Base-by-base conservation (phyloP, 1,140 invertebrate genomes). In the Neomicropteryx cornuta region DNA sequence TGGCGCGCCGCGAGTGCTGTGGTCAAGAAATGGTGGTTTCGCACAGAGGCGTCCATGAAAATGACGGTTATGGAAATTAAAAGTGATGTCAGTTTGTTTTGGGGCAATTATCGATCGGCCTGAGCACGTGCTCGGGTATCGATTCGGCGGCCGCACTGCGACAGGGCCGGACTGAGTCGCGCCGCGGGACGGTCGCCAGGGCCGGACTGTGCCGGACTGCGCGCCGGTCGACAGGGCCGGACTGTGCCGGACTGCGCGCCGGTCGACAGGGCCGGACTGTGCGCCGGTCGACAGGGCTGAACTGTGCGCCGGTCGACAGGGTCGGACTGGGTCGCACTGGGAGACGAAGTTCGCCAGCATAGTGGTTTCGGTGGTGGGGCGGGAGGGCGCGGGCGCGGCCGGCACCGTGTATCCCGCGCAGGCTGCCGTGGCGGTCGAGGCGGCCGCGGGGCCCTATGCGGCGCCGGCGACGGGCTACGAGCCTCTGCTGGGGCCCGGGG, bases 61-160 rank as follows among this genome's bases (percentile, higher is more conserved):
- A 36, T 21, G 11, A 19, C 14, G 18, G 33, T 36, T 22, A 10
- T 38, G 28, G 6, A 38, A 38, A 6, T 23, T 18, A 29, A 36
- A 38, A 36, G 17, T 18, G 18, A 24, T 36, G 27, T 36, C 23
- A 28, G 21, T 19, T 17, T 10, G 18, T 34, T 17, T 34, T 20
- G 21, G 21, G 33, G 21, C 5, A 5, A 5, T n/a, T n/a, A n/a
- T n/a, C n/a, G n/a, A n/a, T n/a, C n/a, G n/a, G n/a, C n/a, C n/a
- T n/a, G n/a, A n/a, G n/a, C n/a, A 33, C 33, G 18, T 39, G 19
- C 18, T 39, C 34, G 22, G 18, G 34, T 31, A 33, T 32, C 38
- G 34, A 39, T 39, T 39, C 34, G 38, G 34, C 27, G 30, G 38
- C 38, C 34, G 34, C 34, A 33, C 33, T 32, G 23, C 34, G 38